A percentile compares a stretch with the other conserved stretches of the same genome.
These are phyloP conservation scores for Morpho achilles DNA, from an alignment of 2,888 invertebrate genomes.

Conservation along the genomic window DNA sequence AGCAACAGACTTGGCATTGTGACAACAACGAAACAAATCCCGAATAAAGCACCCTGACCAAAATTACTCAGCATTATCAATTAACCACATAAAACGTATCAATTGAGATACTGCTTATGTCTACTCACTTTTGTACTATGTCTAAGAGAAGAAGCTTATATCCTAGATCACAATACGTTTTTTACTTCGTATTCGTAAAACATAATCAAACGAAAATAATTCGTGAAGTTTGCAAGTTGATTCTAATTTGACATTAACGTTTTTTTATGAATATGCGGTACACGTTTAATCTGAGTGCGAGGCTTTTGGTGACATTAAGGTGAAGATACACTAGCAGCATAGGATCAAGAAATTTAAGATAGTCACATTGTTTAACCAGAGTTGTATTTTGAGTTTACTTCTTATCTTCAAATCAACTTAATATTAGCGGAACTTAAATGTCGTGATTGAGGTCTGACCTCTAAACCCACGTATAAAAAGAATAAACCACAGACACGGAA, in stretches of 20 bases:
- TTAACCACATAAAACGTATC: constrained; percentile 26
- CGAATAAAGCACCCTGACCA: constrained; percentile 20
- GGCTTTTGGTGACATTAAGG: background rate
- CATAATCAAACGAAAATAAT: constrained; percentile 32
- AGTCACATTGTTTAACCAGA: too few relatives aligned
- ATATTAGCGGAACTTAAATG: too few relatives aligned
- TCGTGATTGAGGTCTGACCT: too few relatives aligned
- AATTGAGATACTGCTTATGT: constrained; percentile 5
- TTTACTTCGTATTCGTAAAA: constrained; percentile 20
- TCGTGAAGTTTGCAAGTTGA: constrained; percentile 26
- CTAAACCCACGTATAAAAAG: too few relatives aligned
- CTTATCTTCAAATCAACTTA: too few relatives aligned
- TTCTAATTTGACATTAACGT: constrained; percentile 3
- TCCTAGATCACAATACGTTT: constrained; percentile 13
- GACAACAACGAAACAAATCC: constrained; percentile 35
- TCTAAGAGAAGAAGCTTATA: constrained; percentile 4
- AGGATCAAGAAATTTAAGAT: too few relatives aligned
- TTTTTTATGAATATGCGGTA: background rate
- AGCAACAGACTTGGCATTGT: constrained; percentile 36
- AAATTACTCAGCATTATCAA: constrained; percentile 39
- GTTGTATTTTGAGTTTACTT: too few relatives aligned
- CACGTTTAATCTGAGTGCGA: background rate
- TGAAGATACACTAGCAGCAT: too few relatives aligned
- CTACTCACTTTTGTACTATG: constrained; percentile 18
- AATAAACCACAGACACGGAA: too few relatives aligned